phyloP scores from a whole-genome alignment of 2,797 vertebrate genomes.

The Xyrichtys novacula region DNA sequence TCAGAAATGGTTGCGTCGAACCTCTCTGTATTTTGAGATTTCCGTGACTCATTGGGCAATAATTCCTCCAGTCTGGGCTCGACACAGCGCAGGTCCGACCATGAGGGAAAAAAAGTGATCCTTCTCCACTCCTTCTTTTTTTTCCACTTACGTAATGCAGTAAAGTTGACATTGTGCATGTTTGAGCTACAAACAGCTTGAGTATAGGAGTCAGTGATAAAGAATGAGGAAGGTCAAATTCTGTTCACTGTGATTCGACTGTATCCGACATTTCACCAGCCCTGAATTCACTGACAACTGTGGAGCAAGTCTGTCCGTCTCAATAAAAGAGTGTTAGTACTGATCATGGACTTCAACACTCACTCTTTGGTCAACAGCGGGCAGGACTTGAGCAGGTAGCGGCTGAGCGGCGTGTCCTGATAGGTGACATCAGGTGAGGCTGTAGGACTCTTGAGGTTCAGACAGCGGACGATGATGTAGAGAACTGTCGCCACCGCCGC shows the following conservation, averaged over 20 bases:
- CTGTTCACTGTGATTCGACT: too few relatives aligned
- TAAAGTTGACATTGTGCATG: too few relatives aligned
- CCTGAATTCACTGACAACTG: too few relatives aligned
- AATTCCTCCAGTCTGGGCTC: not conserved
- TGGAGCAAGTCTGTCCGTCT: too few relatives aligned
- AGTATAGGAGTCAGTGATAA: too few relatives aligned
- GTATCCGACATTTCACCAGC: too few relatives aligned
- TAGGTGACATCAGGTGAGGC: slow-evolving; percentile 88
- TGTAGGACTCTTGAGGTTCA: slow-evolving; percentile 94
- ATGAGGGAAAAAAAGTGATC: not conserved
- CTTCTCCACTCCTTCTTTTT: too few relatives aligned
- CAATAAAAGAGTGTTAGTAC: too few relatives aligned
- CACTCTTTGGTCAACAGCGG: slow-evolving; percentile 95
- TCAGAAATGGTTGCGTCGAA: not conserved
- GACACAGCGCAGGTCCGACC: not conserved
- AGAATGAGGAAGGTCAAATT: too few relatives aligned
- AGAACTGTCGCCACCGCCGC: slow-evolving; percentile 92
- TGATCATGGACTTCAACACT: slow-evolving; percentile 75
- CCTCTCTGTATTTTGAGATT: not conserved
- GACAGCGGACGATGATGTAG: slow-evolving; percentile 92
- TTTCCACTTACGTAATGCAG: too few relatives aligned
- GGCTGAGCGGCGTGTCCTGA: slow-evolving; percentile 91
- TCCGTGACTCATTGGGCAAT: not conserved
- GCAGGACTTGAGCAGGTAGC: slow-evolving; percentile 92
- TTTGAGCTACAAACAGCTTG: too few relatives aligned